Evolutionary conservation across 2,113 vertebrate genomes (phyloP), one percentile per base, ranked within the genome.

Genomic region (Hippocampus comes): DNA sequence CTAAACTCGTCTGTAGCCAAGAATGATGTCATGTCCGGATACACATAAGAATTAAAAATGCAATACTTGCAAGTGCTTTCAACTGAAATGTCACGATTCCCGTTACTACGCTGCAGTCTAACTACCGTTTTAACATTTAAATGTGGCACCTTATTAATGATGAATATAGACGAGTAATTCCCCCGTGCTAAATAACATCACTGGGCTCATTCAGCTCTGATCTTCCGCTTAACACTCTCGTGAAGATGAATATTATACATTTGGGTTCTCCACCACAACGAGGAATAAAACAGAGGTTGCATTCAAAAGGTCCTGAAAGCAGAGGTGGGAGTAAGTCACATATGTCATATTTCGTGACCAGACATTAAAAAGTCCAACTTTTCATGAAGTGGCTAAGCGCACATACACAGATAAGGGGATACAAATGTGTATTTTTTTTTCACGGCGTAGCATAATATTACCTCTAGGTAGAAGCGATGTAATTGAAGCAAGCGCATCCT

Each of bases 401-500:
- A 51, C 49, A 59, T 59, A 15, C n/a, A 11, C 23, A 59, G 23
- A 59, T 17, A 12, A 27, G 5, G 12, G 23, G 25, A 59, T 59
- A 27, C 25, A 25, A 25, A 25, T 25, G 25, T 25, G 25, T 25
- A 25, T 25, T 25, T 25, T 25, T 25, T 56, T 71, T n/a, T 23
- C 30, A 74, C 21, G 61, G 60, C 43, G 48, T 60, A 9, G 55
- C 30, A 71, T 51, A 53, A 78, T 53, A 75, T 18, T 77, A 43
- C 8, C 68, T 69, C 51, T 55, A 51, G 72, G 76, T 66, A 71
- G 20, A 8, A 71, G 67, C 78, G 84, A 86, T 67, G 79, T 76
- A 86, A 85, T 80, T 87, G 81, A 69, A 73, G 78, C 75, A 81
- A 75, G 74, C 70, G 34, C 71, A 73, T 67, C 64, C 71, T 72